Percentiles rank a stretch among this genome's conserved stretches.
Conservation (phyloP, 2,113 vertebrate genomes). For the Cacatua alba region DNA sequence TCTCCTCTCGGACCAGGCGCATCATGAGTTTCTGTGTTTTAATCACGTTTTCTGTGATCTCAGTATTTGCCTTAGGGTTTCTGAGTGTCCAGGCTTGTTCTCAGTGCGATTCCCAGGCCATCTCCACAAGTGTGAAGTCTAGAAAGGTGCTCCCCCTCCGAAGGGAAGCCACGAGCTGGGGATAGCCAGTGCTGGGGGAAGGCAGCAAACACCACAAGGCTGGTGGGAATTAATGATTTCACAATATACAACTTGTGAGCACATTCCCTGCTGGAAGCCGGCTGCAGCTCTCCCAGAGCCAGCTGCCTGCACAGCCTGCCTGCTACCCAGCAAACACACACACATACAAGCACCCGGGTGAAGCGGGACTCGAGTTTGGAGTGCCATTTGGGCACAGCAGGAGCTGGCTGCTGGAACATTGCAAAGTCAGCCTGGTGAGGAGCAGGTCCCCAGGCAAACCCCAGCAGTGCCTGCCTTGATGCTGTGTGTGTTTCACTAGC, state of each 20-base stretch:
- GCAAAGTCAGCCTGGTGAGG: not conserved
- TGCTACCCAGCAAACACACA: not conserved
- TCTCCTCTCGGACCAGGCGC: not conserved
- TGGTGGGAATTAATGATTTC: not conserved
- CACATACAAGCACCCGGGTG: not conserved
- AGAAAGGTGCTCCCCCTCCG: not conserved
- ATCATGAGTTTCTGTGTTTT: not conserved
- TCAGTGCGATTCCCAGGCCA: not conserved
- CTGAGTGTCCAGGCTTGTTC: not conserved
- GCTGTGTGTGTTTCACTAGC: not conserved
- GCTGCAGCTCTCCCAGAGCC: not conserved
- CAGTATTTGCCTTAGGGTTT: not conserved
- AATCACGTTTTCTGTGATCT: not conserved
- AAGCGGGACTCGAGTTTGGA: not conserved
- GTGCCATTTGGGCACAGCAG: not conserved
- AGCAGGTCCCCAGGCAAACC: not conserved
- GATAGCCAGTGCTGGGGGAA: not conserved
- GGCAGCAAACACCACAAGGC: not conserved
- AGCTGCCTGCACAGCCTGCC: not conserved
- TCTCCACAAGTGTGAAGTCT: not conserved
- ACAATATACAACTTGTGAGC: not conserved
- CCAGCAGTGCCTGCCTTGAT: not conserved
- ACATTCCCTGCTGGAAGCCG: not conserved
- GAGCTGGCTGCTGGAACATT: not conserved
- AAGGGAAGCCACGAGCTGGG: rapidly evolving